phyloP scores from a whole-genome alignment of 2,113 vertebrate genomes.

The Stegastes partitus region DNA sequence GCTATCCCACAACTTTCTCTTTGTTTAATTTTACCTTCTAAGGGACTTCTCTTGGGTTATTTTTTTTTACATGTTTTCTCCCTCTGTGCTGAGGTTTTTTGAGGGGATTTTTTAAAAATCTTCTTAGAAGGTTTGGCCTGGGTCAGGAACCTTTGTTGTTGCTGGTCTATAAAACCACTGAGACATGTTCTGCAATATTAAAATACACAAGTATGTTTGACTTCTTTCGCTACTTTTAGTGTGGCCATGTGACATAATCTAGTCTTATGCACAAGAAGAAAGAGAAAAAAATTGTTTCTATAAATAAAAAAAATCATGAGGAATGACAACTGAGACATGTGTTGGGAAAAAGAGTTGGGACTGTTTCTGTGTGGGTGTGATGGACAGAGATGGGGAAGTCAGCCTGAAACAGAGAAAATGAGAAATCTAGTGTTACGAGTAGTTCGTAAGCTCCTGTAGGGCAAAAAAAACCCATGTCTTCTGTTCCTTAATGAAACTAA shows the following conservation, averaged over 20 bases:
- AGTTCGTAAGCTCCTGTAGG: conserved; percentile 11
- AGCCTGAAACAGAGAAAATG: conserved; percentile 42
- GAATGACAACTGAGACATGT: conserved; percentile 38
- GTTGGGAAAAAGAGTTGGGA: conserved; percentile 43
- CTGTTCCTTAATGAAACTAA: conserved; percentile 63
- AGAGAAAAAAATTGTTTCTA: not conserved
- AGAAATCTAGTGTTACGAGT: conserved; percentile 18
- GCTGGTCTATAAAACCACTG: not conserved
- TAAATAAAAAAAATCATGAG: conserved; percentile 15
- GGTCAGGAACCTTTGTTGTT: conserved; percentile 5
- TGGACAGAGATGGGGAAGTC: conserved; percentile 43
- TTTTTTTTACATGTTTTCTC: not conserved
- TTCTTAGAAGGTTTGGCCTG: not conserved
- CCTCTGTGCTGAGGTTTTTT: not conserved
- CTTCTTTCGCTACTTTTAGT: not conserved
- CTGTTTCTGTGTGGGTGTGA: conserved; percentile 54
- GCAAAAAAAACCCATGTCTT: conserved; percentile 29
- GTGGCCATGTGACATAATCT: not conserved
- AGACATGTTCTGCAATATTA: not conserved
- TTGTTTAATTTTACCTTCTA: not conserved
- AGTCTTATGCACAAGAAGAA: not conserved
- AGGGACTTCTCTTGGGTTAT: not conserved
- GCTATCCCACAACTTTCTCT: not conserved
- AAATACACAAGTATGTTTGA: not conserved
- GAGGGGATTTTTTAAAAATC: not conserved